A percentile compares a stretch with the other conserved stretches of the same genome.
phyloP scores from a whole-genome alignment of 2,888 invertebrate species.

The Elmis aenea region DNA sequence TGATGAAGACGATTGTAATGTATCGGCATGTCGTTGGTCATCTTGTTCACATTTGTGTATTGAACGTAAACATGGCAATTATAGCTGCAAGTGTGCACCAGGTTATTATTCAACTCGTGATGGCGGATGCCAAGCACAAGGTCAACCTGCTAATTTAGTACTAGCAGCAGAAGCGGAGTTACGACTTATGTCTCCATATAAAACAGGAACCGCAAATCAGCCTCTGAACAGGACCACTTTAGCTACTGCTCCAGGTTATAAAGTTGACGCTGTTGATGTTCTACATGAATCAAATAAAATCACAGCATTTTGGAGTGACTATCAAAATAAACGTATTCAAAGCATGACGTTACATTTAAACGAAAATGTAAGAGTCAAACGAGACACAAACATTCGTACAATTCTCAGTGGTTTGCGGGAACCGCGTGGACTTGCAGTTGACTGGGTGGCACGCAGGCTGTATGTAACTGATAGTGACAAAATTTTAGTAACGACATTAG shows the following conservation, averaged over 20 bases:
- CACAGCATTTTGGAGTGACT: conserved; percentile 48
- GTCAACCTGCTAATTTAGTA: conserved; percentile 56
- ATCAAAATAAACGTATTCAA: conserved; percentile 46
- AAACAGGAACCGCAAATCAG: conserved; percentile 46
- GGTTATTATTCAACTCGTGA: conserved; percentile 54
- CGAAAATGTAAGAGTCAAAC: conserved; percentile 23
- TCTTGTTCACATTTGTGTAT: conserved; percentile 76
- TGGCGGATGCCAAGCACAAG: conserved; percentile 55
- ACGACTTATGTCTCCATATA: conserved; percentile 59
- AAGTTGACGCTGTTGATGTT: conserved; percentile 54
- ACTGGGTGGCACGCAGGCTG: conserved; percentile 62
- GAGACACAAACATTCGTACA: conserved; percentile 27
- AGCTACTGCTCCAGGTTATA: conserved; percentile 40
- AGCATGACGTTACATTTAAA: conserved; percentile 38
- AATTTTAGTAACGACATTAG: conserved; percentile 51
- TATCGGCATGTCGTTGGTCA: conserved; percentile 58
- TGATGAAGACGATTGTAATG: conserved; percentile 41
- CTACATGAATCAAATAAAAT: conserved; percentile 38
- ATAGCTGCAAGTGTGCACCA: conserved; percentile 58
- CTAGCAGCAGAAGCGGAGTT: conserved; percentile 60
- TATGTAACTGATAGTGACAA: conserved; percentile 62
- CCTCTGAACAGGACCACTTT: conserved; percentile 31
- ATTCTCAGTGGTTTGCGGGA: conserved; percentile 52
- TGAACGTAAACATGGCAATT: conserved; percentile 53
- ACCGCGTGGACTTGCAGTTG: conserved; percentile 71